Evolutionary conservation across 2,888 invertebrate genomes (phyloP).

Genomic region (Chymomyza procnemis): DNA sequence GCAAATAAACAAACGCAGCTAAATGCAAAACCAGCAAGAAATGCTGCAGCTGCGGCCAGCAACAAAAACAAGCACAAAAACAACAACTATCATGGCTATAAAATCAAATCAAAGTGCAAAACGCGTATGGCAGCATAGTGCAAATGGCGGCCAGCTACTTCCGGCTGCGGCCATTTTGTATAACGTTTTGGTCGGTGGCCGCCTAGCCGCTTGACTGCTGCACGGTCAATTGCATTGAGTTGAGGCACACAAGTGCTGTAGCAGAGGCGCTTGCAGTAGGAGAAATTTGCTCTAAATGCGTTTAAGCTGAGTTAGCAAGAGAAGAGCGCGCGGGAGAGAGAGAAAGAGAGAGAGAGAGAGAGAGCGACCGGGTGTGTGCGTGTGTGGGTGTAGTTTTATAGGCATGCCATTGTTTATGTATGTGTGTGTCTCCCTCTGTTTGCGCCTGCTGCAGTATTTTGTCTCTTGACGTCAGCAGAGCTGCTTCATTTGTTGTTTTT

Average conservation of each 20-base stretch:
- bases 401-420: constrained; percentile 4
- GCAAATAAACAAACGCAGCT: constrained; percentile 24
- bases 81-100: constrained; percentile 41
- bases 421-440: constrained; percentile 23
- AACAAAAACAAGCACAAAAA: constrained; percentile 9
- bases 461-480: constrained; percentile 62
- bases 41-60: constrained; percentile 21
- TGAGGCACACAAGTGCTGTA: constrained; percentile 24
- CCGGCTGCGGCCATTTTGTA: constrained; percentile 66
- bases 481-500: constrained; percentile 20
- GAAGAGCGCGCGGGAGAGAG: too few relatives aligned
- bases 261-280: neutral
- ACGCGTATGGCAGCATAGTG: constrained; percentile 48
- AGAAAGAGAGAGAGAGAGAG: neutral
- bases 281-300: constrained; percentile 43
- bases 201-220: neutral
- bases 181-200: neutral
- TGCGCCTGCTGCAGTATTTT: neutral
- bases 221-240: constrained; percentile 39
- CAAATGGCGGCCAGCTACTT: constrained; percentile 61
- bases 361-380: constrained; percentile 12
- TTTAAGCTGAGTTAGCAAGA: constrained; percentile 41
- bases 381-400: neutral
- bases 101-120: constrained; percentile 63
- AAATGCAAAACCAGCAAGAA: constrained; percentile 31